These are phyloP conservation scores for Empidonax alnorum DNA, from an alignment of 2,113 vertebrate species.

Conservation along the genomic window DNA sequence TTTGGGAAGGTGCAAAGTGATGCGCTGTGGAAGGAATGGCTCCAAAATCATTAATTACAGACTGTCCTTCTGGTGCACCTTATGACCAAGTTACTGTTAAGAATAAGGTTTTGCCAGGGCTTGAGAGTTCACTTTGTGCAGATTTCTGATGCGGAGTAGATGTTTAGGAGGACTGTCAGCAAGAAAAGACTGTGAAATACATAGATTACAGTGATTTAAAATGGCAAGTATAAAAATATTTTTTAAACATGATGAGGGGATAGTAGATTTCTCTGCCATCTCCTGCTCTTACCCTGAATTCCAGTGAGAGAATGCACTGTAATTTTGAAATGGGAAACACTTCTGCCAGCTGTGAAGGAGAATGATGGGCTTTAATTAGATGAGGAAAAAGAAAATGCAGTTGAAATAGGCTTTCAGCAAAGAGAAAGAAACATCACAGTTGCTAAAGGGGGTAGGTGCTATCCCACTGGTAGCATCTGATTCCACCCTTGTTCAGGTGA, in stretches of 20 bases:
- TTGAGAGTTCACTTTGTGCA: not conserved
- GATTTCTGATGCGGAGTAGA: not conserved
- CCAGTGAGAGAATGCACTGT: not conserved
- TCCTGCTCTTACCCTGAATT: not conserved
- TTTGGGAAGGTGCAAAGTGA: conserved; percentile 48
- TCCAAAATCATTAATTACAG: conserved; percentile 64
- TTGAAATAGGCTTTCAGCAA: conserved; percentile 1
- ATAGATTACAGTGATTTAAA: not conserved
- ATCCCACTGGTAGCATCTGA: not conserved
- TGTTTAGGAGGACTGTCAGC: not conserved
- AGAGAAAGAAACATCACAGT: not conserved
- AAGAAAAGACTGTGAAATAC: not conserved
- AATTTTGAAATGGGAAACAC: not conserved
- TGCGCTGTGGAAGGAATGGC: conserved; percentile 28
- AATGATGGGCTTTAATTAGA: conserved; percentile 4
- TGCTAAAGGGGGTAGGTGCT: not conserved
- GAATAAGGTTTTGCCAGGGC: not conserved
- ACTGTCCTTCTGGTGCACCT: conserved; percentile 48
- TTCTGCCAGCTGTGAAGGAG: conserved; percentile 22
- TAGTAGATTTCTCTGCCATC: not conserved
- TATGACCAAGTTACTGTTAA: not conserved
- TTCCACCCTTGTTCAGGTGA: not conserved
- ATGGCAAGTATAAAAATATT: not conserved
- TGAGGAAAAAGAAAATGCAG: conserved; percentile 29
- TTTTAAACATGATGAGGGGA: not conserved